Percentiles rank a stretch among this genome's conserved stretches.
phyloP scores from a whole-genome alignment of 23 tunicate species.

The Styela clava region DNA sequence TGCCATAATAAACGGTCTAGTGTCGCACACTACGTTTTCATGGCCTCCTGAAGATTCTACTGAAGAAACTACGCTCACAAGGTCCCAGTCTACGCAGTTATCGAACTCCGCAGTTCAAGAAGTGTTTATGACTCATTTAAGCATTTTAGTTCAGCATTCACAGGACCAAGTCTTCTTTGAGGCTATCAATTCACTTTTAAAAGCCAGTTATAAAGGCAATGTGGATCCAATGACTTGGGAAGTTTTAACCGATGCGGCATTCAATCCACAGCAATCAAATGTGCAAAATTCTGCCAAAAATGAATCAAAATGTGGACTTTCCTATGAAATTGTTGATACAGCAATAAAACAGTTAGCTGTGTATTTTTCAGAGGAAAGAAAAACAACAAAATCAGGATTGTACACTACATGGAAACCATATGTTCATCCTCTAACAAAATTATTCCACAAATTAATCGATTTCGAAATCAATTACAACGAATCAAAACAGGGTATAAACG shows the following conservation, averaged over 20 bases:
- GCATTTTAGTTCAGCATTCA: slow-evolving; percentile 31
- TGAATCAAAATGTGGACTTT: background rate
- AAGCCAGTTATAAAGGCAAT: slow-evolving; percentile 1
- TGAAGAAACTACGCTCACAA: slow-evolving; percentile 3
- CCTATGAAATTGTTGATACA: slow-evolving; percentile 6
- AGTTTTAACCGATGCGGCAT: background rate
- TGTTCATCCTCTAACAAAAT: background rate
- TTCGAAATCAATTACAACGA: slow-evolving; percentile 6
- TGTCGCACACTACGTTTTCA: background rate
- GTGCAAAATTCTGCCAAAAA: slow-evolving; percentile 1
- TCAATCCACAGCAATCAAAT: background rate
- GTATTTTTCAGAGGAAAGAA: slow-evolving; percentile 18
- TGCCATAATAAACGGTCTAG: slow-evolving; percentile 13
- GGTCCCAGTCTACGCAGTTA: slow-evolving; percentile 12
- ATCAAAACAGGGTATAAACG: background rate
- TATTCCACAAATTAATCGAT: background rate
- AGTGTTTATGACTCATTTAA: slow-evolving; percentile 61
- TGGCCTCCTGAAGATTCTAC: background rate
- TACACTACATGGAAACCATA: background rate
- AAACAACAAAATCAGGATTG: background rate
- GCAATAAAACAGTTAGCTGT: slow-evolving; percentile 21
- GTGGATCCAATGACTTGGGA: slow-evolving; percentile 14
- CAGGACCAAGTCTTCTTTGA: background rate
- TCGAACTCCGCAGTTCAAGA: slow-evolving; percentile 76
- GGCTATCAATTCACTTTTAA: background rate